phyloP scores from a whole-genome alignment of 2,113 vertebrate species.

The Pseudopodoces humilis region DNA sequence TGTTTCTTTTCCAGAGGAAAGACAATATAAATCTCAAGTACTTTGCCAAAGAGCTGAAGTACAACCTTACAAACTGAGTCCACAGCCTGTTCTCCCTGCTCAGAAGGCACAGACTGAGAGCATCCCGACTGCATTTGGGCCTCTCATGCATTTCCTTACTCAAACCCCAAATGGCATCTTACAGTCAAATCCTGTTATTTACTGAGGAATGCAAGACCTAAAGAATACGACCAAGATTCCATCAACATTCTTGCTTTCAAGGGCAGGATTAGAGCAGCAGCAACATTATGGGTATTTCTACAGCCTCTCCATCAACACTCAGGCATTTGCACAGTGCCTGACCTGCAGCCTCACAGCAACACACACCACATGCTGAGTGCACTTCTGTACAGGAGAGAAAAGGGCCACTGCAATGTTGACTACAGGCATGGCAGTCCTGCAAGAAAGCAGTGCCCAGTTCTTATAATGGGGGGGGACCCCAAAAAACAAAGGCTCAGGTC shows the following conservation, averaged over 20 bases:
- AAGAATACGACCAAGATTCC: conserved; percentile 27
- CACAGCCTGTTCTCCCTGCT: background rate
- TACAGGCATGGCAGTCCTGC: background rate
- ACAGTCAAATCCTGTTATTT: conserved; percentile 54
- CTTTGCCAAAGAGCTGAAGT: background rate
- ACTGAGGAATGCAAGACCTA: conserved; percentile 51
- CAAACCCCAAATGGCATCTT: conserved; percentile 32
- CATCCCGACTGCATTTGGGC: background rate
- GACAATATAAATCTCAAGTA: background rate
- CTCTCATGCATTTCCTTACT: background rate
- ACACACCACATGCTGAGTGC: background rate
- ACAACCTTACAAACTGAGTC: background rate
- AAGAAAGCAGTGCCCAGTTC: background rate
- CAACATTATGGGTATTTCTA: background rate
- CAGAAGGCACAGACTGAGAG: background rate
- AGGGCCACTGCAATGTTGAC: background rate
- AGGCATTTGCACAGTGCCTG: background rate
- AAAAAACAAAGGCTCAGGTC: background rate
- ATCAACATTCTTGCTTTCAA: conserved; percentile 40
- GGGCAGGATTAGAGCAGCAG: conserved; percentile 4
- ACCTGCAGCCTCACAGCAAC: background rate
- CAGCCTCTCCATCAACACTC: background rate
- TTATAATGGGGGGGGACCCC: too few species aligned
- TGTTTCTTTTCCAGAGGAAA: background rate
- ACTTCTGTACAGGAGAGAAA: background rate